phyloP scores from a whole-genome alignment of 30 jellyfish, hydroid and myxozoan species.

The Aurelia aurita region DNA sequence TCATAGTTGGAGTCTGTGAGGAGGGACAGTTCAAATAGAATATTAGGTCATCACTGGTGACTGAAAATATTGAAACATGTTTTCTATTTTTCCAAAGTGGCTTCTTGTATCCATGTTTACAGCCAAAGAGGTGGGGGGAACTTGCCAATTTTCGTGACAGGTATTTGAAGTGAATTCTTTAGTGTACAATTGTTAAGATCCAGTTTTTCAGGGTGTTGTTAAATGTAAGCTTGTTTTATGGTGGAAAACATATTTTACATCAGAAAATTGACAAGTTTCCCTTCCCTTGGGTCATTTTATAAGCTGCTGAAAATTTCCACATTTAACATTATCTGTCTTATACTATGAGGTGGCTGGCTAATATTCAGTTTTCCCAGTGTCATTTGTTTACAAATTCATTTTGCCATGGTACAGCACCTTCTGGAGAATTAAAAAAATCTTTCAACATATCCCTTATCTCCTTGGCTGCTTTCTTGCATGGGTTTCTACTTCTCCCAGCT shows the following conservation, averaged over 20 bases:
- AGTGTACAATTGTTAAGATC: neutral
- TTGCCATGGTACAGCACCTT: slow-evolving; percentile 25
- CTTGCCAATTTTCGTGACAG: neutral
- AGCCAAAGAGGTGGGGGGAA: too few species aligned
- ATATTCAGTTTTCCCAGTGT: neutral
- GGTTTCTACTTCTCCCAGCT: slow-evolving; percentile 40
- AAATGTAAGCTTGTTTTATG: too few species aligned
- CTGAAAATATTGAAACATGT: too few species aligned
- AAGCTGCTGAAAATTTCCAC: too few species aligned
- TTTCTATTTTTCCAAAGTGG: too few species aligned
- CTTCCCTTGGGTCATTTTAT: neutral
- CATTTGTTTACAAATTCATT: slow-evolving; percentile 12
- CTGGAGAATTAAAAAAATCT: slow-evolving; percentile 6
- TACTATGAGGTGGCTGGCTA: neutral
- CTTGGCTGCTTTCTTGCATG: slow-evolving; percentile 53
- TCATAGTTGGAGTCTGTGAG: too few species aligned
- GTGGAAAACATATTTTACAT: too few species aligned
- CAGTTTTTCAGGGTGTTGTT: neutral
- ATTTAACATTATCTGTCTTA: neutral
- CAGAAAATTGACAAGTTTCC: neutral
- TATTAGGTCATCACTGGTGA: too few species aligned
- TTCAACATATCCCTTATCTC: slow-evolving; percentile 34
- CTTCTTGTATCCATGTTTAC: too few species aligned
- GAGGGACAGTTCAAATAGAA: too few species aligned
- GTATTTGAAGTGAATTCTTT: neutral